Evolutionary conservation across 2,888 invertebrate species (phyloP).

Genomic region (Ferdinandea cuprea): DNA sequence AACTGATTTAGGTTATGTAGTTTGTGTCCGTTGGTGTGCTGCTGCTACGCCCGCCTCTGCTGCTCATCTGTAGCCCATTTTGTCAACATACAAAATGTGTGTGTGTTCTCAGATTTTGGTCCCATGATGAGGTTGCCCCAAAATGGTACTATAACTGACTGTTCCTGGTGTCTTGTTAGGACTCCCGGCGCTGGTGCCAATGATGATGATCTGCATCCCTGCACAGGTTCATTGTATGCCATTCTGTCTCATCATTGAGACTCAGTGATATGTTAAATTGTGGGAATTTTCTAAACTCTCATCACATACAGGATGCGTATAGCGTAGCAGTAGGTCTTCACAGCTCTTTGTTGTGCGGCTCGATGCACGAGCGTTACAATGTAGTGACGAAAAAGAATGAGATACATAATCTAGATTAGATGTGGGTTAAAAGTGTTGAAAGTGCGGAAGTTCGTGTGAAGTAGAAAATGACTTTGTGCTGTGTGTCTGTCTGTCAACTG

Average conservation of each 20-base stretch:
- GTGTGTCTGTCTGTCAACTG: constrained; percentile 25
- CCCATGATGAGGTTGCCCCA: constrained; percentile 60
- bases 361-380: background rate
- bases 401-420: constrained; percentile 29
- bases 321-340: constrained; percentile 52
- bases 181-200: constrained; percentile 31
- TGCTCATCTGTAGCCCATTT: constrained; percentile 46
- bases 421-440: constrained; percentile 35
- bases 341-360: constrained; percentile 9
- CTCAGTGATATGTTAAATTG: constrained; percentile 71
- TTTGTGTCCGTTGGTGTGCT: constrained; percentile 18
- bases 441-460: constrained; percentile 73
- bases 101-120: constrained; percentile 52
- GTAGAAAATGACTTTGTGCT: constrained; percentile 69
- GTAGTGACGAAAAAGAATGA: constrained; percentile 28
- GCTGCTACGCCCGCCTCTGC: constrained; percentile 17
- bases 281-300: constrained; percentile 58
- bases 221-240: constrained; percentile 59
- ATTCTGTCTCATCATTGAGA: constrained; percentile 54
- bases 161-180: constrained; percentile 49
- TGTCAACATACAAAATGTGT: constrained; percentile 29
- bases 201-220: constrained; percentile 66
- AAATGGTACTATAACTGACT: constrained; percentile 51
- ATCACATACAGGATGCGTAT: constrained; percentile 46
- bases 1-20: constrained; percentile 67